phyloP scores from a whole-genome alignment of 2,888 invertebrate genomes.

The Ophioninae sp. region DNA sequence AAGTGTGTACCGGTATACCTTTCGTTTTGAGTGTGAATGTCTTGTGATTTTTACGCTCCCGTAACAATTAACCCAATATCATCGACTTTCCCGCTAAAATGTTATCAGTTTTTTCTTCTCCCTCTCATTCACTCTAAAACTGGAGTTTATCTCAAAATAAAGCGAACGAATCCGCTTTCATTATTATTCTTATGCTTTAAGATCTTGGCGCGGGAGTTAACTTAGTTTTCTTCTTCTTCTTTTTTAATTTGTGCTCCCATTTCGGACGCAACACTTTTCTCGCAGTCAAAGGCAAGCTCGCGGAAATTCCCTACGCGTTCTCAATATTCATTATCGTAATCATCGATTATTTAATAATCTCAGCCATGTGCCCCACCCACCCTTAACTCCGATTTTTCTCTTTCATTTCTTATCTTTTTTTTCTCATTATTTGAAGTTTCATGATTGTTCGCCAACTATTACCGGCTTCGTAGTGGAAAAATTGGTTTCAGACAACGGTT shows the following conservation, averaged over 20 bases:
- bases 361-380: background rate
- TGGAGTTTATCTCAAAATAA: constrained; percentile 75
- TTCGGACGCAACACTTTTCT: constrained; percentile 64
- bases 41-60: constrained; percentile 79
- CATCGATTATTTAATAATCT: constrained; percentile 7
- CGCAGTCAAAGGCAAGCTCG: constrained; percentile 63
- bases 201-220: constrained; percentile 72
- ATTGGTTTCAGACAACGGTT: constrained; percentile 78
- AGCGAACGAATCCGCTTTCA: constrained; percentile 72
- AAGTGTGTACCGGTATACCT: constrained; percentile 3
- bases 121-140: constrained; percentile 67
- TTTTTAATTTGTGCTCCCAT: constrained; percentile 64
- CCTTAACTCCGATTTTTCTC: background rate
- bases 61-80: constrained; percentile 79
- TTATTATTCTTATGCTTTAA: constrained; percentile 69
- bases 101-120: constrained; percentile 67
- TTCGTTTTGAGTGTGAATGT: constrained; percentile 70
- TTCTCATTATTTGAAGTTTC: constrained; percentile 59
- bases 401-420: constrained; percentile 25
- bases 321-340: constrained; percentile 55
- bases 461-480: constrained; percentile 69
- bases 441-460: constrained; percentile 60
- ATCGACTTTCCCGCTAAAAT: constrained; percentile 71
- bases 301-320: constrained; percentile 57
- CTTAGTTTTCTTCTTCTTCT: constrained; percentile 68